Conservation (phyloP, 2,113 vertebrate species). For the Indicator maculatus region DNA sequence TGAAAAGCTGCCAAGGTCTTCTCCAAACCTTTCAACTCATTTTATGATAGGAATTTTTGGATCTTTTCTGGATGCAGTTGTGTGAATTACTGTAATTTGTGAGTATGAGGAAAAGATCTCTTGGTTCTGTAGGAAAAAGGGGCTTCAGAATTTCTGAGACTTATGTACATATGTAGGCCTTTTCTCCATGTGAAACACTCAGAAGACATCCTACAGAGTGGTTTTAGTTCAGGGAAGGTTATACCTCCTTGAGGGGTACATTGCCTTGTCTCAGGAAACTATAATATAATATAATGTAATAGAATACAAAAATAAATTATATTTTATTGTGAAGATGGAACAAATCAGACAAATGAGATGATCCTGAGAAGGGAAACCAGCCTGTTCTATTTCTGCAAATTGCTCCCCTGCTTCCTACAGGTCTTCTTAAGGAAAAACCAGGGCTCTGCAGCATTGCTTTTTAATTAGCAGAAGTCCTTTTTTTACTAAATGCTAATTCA, state of each 20-base stretch:
- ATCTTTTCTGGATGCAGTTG: background rate
- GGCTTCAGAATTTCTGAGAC: background rate
- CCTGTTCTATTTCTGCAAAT: background rate
- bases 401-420: background rate
- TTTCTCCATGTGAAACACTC: background rate
- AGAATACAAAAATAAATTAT: background rate
- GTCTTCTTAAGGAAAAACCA: background rate
- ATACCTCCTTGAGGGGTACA: background rate
- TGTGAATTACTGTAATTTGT: background rate
- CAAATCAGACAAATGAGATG: background rate
- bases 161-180: background rate
- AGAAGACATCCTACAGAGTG: background rate
- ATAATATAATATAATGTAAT: background rate
- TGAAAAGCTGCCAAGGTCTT: background rate
- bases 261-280: background rate
- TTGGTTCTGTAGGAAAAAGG: background rate
- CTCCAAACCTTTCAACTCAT: background rate
- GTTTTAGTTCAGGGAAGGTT: background rate
- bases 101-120: rapidly evolving
- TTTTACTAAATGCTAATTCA: background rate
- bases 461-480: background rate
- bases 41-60: background rate
- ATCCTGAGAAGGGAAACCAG: background rate
- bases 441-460: background rate
- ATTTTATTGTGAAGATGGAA: background rate